Evolutionary conservation across 2,888 invertebrate genomes (phyloP).

Genomic region (Doris montereyensis): DNA sequence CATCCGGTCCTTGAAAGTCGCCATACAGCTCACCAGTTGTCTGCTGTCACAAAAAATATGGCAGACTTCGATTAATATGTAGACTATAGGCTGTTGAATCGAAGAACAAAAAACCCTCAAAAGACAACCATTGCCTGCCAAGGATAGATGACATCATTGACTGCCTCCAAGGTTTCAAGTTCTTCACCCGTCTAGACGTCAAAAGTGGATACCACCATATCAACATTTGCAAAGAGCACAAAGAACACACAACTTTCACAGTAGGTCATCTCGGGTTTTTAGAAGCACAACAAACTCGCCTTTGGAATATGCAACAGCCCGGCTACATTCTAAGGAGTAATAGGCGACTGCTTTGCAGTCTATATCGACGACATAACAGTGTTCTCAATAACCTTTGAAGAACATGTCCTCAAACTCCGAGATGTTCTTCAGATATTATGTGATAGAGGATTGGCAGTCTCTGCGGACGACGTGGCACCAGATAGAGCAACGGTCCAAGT

Average conservation of each 20-base stretch:
- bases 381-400: neutral
- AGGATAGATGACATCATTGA: conserved; percentile 48
- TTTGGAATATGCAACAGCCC: conserved; percentile 21
- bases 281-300: conserved; percentile 15
- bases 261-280: conserved; percentile 37
- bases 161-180: conserved; percentile 37
- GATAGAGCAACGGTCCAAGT: neutral
- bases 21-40: conserved; percentile 47
- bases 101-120: conserved; percentile 45
- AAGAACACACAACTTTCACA: conserved; percentile 45
- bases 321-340: conserved; percentile 8
- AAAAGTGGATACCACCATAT: conserved; percentile 45
- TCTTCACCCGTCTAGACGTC: conserved; percentile 42
- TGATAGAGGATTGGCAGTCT: conserved; percentile 1
- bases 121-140: conserved; percentile 46
- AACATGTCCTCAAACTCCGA: neutral
- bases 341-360: conserved; percentile 39
- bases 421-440: too few relatives aligned
- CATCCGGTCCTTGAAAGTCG: conserved; percentile 42
- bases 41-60: conserved; percentile 43
- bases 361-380: too few relatives aligned
- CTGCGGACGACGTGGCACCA: conserved; percentile 4
- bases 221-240: too few relatives aligned
- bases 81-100: conserved; percentile 43
- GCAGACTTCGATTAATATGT: conserved; percentile 44